Conservation (phyloP, 2,797 vertebrate species). For the Muraenolepis orangiensis region DNA sequence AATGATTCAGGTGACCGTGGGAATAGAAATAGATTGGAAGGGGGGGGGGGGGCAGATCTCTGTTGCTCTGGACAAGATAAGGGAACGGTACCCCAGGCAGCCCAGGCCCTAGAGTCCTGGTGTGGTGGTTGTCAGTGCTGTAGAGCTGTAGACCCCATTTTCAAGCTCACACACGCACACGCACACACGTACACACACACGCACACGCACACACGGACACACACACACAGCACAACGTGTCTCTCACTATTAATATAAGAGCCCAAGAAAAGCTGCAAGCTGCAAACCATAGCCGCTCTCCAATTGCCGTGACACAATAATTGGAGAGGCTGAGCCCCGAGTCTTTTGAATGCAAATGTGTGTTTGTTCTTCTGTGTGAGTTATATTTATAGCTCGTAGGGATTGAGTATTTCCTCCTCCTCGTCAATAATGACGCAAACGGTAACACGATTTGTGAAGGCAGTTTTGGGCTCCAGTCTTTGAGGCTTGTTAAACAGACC, state of each 20-base stretch:
- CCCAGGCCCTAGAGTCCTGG: background rate
- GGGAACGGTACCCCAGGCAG: background rate
- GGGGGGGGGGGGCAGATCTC: too few relatives aligned
- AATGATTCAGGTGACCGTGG: background rate
- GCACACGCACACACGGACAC: background rate
- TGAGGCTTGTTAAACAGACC: background rate
- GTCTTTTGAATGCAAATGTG: background rate
- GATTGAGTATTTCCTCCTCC: background rate
- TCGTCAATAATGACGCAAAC: background rate
- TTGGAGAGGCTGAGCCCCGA: background rate
- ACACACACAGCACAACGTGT: background rate
- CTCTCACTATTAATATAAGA: background rate
- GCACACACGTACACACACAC: background rate
- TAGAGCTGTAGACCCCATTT: background rate
- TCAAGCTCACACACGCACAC: background rate
- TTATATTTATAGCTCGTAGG: background rate
- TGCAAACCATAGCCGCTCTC: background rate
- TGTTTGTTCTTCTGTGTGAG: background rate
- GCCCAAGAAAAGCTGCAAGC: background rate
- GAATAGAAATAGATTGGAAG: too few relatives aligned
- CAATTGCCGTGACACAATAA: background rate
- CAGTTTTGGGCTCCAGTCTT: background rate
- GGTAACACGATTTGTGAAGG: background rate
- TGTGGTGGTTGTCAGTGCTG: background rate
- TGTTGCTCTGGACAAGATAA: background rate